Conservation (phyloP, 2,113 vertebrate genomes). For the Scatophagus argus region DNA sequence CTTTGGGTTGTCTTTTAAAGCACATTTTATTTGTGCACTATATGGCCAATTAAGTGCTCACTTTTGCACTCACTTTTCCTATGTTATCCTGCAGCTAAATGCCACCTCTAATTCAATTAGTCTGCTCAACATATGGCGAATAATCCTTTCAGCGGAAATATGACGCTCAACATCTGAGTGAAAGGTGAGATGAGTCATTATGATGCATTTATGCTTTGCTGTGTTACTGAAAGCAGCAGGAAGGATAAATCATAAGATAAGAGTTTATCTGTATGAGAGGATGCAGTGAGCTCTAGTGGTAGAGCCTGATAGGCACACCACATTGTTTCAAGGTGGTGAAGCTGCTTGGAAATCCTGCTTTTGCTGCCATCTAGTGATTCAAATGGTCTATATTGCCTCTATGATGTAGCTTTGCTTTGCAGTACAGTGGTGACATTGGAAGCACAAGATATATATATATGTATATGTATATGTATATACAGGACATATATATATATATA, state of each 20-base stretch:
- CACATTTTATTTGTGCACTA: background rate
- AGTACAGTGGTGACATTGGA: background rate
- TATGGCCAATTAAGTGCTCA: background rate
- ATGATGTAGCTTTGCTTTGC: background rate
- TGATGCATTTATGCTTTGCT: background rate
- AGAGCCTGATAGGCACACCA: background rate
- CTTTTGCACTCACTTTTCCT: background rate
- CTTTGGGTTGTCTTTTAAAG: background rate
- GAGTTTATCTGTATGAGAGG: constrained; percentile 1
- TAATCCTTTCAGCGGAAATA: constrained; percentile 37
- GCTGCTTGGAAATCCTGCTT: background rate
- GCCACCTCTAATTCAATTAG: constrained; percentile 48
- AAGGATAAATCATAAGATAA: constrained; percentile 24
- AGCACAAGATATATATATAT: background rate
- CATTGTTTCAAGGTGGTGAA: background rate
- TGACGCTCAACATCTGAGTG: constrained; percentile 1
- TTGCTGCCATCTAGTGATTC: constrained; percentile 59
- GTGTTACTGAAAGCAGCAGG: constrained; percentile 18
- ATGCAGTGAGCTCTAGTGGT: constrained; percentile 42
- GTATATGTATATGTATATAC: background rate
- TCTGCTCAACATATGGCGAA: constrained; percentile 23
- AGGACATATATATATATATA: constrained; percentile 26
- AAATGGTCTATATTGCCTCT: background rate
- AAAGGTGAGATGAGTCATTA: constrained; percentile 7
- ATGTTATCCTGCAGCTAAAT: constrained; percentile 33